A percentile compares a stretch with the other conserved stretches of the same genome.
Evolutionary conservation across 1,140 invertebrate genomes (phyloP).

Genomic region (Eulimnadia texana): DNA sequence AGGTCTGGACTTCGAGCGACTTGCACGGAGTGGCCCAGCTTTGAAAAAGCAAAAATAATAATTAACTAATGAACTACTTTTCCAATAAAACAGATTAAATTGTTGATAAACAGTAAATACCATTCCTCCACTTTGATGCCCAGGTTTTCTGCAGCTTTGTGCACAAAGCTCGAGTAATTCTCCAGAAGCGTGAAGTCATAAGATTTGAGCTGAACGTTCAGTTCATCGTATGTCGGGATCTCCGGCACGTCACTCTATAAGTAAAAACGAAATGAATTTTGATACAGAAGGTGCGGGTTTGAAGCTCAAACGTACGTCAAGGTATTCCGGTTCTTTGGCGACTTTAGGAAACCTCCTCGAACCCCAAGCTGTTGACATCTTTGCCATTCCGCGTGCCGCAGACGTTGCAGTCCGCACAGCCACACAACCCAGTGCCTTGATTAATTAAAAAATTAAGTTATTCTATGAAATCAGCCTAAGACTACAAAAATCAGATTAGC

Average conservation of each 20-base stretch:
- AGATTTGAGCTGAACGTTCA: slow-evolving; percentile 65
- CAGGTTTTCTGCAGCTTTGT: slow-evolving; percentile 52
- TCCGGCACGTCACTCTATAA: slow-evolving; percentile 24
- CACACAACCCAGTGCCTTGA: too few species aligned
- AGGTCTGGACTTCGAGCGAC: slow-evolving; percentile 46
- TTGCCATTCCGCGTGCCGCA: neutral
- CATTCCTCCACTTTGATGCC: slow-evolving; percentile 58
- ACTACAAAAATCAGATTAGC: too few species aligned
- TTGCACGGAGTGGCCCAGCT: slow-evolving; percentile 57
- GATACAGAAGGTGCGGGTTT: neutral
- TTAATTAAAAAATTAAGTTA: too few species aligned
- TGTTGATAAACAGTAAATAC: too few species aligned
- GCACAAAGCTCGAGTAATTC: slow-evolving; percentile 57
- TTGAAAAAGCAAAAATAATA: slow-evolving; percentile 28
- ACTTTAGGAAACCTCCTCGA: neutral
- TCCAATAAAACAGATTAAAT: neutral
- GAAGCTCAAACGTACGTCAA: slow-evolving; percentile 18
- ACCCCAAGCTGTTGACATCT: neutral
- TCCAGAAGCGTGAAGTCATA: slow-evolving; percentile 70
- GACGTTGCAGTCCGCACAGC: too few species aligned
- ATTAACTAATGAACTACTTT: neutral
- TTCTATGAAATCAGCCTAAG: too few species aligned
- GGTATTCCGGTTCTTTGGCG: slow-evolving; percentile 21
- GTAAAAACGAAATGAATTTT: slow-evolving; percentile 2
- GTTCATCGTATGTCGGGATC: slow-evolving; percentile 46